A percentile compares a stretch with the other conserved stretches of the same genome.
phyloP scores from a whole-genome alignment of 2,888 invertebrate genomes.

The Cantharis rufa region DNA sequence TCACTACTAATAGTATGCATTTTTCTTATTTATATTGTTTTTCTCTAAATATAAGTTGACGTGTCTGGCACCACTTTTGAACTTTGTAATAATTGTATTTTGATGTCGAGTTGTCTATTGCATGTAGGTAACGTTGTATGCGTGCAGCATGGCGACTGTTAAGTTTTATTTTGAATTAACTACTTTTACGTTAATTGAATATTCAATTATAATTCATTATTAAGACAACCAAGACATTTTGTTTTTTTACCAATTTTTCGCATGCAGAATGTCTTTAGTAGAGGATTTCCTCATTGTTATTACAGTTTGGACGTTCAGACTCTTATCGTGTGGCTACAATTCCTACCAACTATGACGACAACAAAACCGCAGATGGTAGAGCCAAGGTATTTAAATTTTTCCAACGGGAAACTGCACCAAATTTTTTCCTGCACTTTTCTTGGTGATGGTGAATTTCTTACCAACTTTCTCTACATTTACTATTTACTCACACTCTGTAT shows the following conservation, averaged over 20 bases:
- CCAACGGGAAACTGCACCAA: slow-evolving; percentile 14
- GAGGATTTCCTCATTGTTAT: slow-evolving; percentile 33
- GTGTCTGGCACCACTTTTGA: slow-evolving; percentile 24
- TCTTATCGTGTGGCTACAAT: slow-evolving; percentile 97
- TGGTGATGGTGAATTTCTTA: background rate
- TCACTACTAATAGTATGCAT: background rate
- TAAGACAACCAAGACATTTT: background rate
- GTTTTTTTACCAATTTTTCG: slow-evolving; percentile 10
- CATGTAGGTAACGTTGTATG: slow-evolving; percentile 4
- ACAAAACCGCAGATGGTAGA: slow-evolving; percentile 93
- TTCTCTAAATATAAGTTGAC: slow-evolving; percentile 8
- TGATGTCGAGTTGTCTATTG: background rate
- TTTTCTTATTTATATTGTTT: background rate
- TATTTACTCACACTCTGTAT: background rate
- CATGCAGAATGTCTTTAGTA: slow-evolving; percentile 25
- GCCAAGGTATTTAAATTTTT: slow-evolving; percentile 70
- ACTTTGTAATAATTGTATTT: slow-evolving; percentile 20
- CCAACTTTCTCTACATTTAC: background rate
- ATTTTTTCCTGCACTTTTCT: slow-evolving; percentile 13
- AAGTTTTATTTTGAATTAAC: background rate
- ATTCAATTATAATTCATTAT: background rate
- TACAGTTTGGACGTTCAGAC: slow-evolving; percentile 91
- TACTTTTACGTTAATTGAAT: background rate
- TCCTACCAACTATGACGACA: slow-evolving; percentile 89
- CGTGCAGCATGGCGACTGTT: background rate